These are phyloP conservation scores for Gobiocypris rarus DNA, from an alignment of 2,113 vertebrate genomes.

Conservation along the genomic window DNA sequence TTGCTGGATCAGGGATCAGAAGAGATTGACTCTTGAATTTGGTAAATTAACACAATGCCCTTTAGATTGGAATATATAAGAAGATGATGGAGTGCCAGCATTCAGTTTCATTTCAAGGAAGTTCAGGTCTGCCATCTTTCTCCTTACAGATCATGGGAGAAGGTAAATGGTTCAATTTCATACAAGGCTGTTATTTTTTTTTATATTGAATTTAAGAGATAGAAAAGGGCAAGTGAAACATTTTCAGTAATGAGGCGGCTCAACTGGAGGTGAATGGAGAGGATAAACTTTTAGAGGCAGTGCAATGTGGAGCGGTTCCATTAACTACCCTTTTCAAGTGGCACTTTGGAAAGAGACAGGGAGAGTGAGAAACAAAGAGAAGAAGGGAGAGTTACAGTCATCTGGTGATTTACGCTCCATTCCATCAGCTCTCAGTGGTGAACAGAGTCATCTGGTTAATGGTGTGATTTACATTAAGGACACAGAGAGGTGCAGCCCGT, in stretches of 20 bases:
- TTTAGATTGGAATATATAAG: not conserved
- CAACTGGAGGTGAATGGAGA: constrained; percentile 22
- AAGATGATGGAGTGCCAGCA: not conserved
- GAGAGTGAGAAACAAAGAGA: constrained; percentile 10
- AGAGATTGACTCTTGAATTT: not conserved
- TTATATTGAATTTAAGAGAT: not conserved
- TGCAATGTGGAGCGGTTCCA: constrained; percentile 8
- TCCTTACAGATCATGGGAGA: not conserved
- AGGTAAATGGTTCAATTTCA: not conserved
- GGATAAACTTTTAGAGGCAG: constrained; percentile 2
- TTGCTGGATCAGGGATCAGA: not conserved
- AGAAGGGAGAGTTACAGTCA: constrained; percentile 34
- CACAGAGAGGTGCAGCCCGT: constrained; percentile 3
- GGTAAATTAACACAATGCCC: not conserved
- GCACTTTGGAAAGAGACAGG: constrained; percentile 21
- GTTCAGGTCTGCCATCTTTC: not conserved
- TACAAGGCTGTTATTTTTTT: constrained; percentile 17
- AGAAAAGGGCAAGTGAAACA: constrained; percentile 34
- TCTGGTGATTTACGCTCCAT: constrained; percentile 42
- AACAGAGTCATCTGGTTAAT: constrained; percentile 13
- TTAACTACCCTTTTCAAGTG: constrained; percentile 27
- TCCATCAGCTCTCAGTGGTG: constrained; percentile 9
- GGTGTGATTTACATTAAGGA: constrained; percentile 44
- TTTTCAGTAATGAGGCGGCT: constrained; percentile 14
- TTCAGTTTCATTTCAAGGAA: not conserved